Conservation (phyloP, 2,113 vertebrate genomes). For the Rhinopithecus roxellana region DNA sequence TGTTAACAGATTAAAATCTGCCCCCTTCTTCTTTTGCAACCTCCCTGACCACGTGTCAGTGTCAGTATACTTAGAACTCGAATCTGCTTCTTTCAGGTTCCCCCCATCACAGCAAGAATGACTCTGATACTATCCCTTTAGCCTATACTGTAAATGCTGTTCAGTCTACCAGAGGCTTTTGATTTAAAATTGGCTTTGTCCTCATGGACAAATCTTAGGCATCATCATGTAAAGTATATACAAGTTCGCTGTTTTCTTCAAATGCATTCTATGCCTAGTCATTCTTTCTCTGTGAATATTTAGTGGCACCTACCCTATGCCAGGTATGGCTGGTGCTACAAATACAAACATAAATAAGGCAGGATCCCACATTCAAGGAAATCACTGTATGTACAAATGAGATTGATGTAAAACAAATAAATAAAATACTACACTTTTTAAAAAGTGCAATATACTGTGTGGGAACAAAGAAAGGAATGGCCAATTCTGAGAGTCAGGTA, state of each 20-base stretch:
- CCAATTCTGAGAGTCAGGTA: not conserved
- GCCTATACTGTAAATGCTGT: not conserved
- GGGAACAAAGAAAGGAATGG: not conserved
- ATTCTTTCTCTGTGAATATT: not conserved
- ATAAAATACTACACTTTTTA: not conserved
- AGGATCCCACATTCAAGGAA: not conserved
- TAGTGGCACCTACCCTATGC: not conserved
- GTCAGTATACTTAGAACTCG: not conserved
- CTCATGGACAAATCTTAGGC: not conserved
- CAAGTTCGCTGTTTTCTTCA: not conserved
- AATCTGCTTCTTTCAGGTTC: not conserved
- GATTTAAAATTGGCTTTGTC: not conserved
- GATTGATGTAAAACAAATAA: not conserved
- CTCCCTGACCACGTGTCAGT: not conserved
- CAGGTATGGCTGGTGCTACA: not conserved
- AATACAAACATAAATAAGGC: not conserved
- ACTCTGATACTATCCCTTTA: not conserved
- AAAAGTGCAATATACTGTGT: not conserved
- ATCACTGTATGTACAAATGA: not conserved
- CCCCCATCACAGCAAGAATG: not conserved
- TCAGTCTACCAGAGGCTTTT: not conserved
- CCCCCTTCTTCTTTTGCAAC: not conserved
- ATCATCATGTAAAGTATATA: not conserved
- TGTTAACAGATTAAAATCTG: constrained; percentile 39
- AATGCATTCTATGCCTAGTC: not conserved